These are phyloP conservation scores for Diabrotica balteata DNA, from an alignment of 2,888 invertebrate species.

Conservation along the genomic window DNA sequence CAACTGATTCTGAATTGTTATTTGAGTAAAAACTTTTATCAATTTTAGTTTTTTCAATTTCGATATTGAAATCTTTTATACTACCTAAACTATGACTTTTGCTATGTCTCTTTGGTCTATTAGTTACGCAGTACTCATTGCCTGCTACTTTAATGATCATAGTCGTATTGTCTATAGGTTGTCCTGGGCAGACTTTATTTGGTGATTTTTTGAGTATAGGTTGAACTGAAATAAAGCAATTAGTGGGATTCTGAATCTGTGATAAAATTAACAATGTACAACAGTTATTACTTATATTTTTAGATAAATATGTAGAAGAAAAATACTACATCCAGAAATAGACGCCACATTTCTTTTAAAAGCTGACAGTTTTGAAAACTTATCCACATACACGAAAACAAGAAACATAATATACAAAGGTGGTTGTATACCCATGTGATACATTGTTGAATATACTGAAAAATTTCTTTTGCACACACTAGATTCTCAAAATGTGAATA, in stretches of 20 bases:
- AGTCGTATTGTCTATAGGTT: slow-evolving; percentile 57
- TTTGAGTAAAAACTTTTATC: slow-evolving; percentile 46
- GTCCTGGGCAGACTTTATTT: slow-evolving; percentile 43
- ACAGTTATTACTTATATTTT: neutral
- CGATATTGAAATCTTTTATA: slow-evolving; percentile 55
- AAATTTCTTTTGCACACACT: too few species aligned
- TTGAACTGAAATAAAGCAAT: slow-evolving; percentile 37
- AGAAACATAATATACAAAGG: too few species aligned
- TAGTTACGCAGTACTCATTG: slow-evolving; percentile 59
- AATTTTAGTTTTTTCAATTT: slow-evolving; percentile 52
- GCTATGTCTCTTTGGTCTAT: slow-evolving; percentile 53
- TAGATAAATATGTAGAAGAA: too few species aligned
- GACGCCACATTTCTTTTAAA: too few species aligned
- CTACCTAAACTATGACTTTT: slow-evolving; percentile 59
- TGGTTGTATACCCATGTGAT: too few species aligned
- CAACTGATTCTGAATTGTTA: slow-evolving; percentile 30
- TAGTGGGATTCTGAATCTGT: slow-evolving; percentile 7
- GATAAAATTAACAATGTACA: neutral
- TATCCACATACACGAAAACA: too few species aligned
- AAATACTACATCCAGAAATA: too few species aligned
- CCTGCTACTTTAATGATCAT: slow-evolving; percentile 61
- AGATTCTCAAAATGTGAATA: too few species aligned
- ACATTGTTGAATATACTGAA: too few species aligned
- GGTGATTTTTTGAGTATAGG: slow-evolving; percentile 49
- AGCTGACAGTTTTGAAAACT: too few species aligned